These are phyloP conservation scores for Pseudomyrmex flavicornis DNA, from an alignment of 1,140 invertebrate genomes.

Conservation along the genomic window DNA sequence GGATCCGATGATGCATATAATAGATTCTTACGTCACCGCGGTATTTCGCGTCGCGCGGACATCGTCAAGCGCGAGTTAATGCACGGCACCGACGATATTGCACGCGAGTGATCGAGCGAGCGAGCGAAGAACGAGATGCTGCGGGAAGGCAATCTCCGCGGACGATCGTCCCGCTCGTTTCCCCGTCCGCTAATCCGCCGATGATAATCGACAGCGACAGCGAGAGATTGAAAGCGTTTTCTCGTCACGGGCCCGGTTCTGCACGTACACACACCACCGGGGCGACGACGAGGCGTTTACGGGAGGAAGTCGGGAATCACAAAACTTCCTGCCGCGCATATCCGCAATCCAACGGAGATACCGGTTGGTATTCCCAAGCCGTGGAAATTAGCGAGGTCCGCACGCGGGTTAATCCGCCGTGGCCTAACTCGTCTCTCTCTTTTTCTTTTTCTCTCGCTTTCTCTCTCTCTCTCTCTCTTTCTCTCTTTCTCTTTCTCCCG, in stretches of 20 bases:
- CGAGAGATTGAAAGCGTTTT: slow-evolving; percentile 52
- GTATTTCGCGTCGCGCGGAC: too few species aligned
- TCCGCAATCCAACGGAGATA: slow-evolving; percentile 40
- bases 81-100: slow-evolving; percentile 10
- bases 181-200: slow-evolving; percentile 35
- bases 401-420: slow-evolving; percentile 45
- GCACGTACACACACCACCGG: not conserved
- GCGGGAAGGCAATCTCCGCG: slow-evolving; percentile 9
- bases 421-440: slow-evolving; percentile 27
- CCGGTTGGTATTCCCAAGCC: slow-evolving; percentile 55
- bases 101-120: not conserved
- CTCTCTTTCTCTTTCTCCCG: not conserved
- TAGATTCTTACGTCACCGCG: not conserved
- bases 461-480: slow-evolving; percentile 21
- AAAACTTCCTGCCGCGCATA: slow-evolving; percentile 28
- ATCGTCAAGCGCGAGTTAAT: slow-evolving; percentile 5
- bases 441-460: not conserved
- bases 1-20: not conserved
- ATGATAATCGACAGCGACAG: slow-evolving; percentile 47
- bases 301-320: slow-evolving; percentile 47
- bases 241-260: slow-evolving; percentile 33
- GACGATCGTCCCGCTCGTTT: slow-evolving; percentile 22
- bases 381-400: slow-evolving; percentile 68
- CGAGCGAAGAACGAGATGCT: not conserved
- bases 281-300: slow-evolving; percentile 37